Conservation (phyloP, 1,140 invertebrate genomes). For the Colletes latitarsis region DNA sequence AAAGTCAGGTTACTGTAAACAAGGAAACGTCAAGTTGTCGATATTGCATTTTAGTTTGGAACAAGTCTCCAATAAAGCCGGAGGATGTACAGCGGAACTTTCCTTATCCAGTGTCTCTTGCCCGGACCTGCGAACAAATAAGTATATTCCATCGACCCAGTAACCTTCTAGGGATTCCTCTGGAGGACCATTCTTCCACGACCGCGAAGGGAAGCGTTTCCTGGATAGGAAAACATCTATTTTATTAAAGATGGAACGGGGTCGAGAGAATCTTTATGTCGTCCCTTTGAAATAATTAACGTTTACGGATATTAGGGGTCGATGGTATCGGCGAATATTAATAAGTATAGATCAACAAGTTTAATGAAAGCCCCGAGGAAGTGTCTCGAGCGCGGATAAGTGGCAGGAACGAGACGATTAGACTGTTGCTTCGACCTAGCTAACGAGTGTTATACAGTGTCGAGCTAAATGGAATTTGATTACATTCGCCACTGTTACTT, state of each 20-base stretch:
- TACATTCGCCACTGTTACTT: too few species aligned
- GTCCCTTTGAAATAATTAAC: not conserved
- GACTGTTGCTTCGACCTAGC: too few species aligned
- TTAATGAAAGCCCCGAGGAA: too few species aligned
- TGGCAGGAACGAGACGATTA: too few species aligned
- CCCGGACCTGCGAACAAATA: constrained; percentile 24
- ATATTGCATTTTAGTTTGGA: not conserved
- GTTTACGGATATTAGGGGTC: too few species aligned
- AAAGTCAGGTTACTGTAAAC: constrained; percentile 34
- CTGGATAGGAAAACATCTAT: constrained; percentile 23
- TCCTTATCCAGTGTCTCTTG: constrained; percentile 29
- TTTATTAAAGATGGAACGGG: constrained; percentile 15
- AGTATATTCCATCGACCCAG: constrained; percentile 54
- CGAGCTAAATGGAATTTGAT: too few species aligned
- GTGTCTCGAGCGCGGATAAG: too few species aligned
- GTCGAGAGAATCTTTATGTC: not conserved
- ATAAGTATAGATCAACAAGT: too few species aligned
- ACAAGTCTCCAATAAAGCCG: constrained; percentile 25
- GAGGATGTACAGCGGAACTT: constrained; percentile 42
- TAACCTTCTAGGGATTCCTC: constrained; percentile 39
- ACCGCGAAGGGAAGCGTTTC: constrained; percentile 1
- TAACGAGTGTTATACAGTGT: too few species aligned
- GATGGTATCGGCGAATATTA: too few species aligned
- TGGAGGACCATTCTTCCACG: constrained; percentile 14
- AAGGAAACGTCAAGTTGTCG: constrained; percentile 25